Conservation (phyloP, 2,113 vertebrate genomes). For the Cyphomyrus discorhynchus region DNA sequence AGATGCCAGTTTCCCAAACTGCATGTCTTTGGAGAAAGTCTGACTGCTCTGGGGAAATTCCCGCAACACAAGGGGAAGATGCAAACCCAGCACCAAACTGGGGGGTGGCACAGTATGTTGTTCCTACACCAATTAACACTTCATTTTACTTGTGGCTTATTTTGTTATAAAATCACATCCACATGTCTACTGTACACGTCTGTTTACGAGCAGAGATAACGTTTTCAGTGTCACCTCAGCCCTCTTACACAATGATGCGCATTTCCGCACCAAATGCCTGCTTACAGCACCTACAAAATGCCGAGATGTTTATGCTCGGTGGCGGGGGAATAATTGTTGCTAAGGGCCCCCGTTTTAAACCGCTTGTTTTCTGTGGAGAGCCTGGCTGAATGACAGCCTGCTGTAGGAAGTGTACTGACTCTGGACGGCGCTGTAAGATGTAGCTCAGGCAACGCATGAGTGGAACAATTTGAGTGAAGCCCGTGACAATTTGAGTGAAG, state of each 20-base stretch:
- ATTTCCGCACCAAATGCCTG: neutral
- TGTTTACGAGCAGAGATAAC: neutral
- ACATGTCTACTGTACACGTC: neutral
- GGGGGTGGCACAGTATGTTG: neutral
- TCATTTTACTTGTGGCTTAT: neutral
- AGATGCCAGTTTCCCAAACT: neutral
- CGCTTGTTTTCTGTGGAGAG: neutral
- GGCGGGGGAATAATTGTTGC: neutral
- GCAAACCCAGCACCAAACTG: neutral
- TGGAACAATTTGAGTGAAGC: neutral
- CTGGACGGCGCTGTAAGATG: neutral
- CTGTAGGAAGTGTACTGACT: neutral
- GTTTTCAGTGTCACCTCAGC: neutral
- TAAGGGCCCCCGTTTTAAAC: neutral
- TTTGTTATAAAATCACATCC: neutral
- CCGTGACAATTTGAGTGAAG: too few relatives aligned
- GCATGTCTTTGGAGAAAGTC: neutral
- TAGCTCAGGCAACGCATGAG: neutral
- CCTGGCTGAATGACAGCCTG: neutral
- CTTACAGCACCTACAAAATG: neutral
- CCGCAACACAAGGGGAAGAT: neutral
- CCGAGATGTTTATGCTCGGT: neutral
- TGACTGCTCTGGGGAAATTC: neutral
- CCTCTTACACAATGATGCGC: neutral
- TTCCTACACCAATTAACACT: neutral